phyloP scores from a whole-genome alignment of 2,113 vertebrate genomes.

The Sceloporus undulatus region DNA sequence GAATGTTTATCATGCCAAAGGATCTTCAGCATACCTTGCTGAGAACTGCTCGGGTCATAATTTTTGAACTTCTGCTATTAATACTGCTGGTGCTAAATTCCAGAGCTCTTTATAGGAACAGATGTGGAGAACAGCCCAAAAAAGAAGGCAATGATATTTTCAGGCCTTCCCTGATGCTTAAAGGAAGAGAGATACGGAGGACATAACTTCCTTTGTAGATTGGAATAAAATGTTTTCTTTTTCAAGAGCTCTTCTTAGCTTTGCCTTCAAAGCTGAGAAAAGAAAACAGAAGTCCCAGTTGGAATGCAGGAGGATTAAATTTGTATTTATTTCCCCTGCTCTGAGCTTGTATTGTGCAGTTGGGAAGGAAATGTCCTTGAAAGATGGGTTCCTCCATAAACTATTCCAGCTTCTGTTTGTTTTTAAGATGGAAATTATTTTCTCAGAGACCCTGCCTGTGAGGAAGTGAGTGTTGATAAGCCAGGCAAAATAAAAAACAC shows the following conservation, averaged over 20 bases:
- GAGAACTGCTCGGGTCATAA: background rate
- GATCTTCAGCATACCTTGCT: background rate
- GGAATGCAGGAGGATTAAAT: conserved; percentile 68
- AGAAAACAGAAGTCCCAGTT: conserved; percentile 57
- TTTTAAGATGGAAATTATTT: conserved; percentile 63
- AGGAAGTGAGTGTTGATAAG: conserved; percentile 30
- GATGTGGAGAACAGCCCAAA: conserved; percentile 41
- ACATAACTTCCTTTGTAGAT: conserved; percentile 57
- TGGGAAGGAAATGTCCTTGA: conserved; percentile 66
- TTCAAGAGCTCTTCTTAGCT: conserved; percentile 14
- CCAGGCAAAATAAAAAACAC: conserved; percentile 46
- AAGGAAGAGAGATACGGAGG: background rate
- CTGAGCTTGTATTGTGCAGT: conserved; percentile 59
- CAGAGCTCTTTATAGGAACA: conserved; percentile 51
- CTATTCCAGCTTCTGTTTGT: conserved; percentile 63
- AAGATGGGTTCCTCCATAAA: conserved; percentile 62
- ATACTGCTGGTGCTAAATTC: background rate
- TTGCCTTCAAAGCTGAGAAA: conserved; percentile 53
- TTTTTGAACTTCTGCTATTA: background rate
- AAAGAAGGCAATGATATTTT: background rate
- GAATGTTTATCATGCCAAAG: no score
- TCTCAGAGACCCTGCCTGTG: conserved; percentile 19
- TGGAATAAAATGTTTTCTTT: conserved; percentile 39
- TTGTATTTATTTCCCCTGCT: conserved; percentile 71
- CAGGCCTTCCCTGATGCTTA: background rate